Evolutionary conservation across 92 coral and sea anemone genomes (phyloP), one percentile per base, ranked within the genome.

Genomic region (Palythoa heliodiscus): DNA sequence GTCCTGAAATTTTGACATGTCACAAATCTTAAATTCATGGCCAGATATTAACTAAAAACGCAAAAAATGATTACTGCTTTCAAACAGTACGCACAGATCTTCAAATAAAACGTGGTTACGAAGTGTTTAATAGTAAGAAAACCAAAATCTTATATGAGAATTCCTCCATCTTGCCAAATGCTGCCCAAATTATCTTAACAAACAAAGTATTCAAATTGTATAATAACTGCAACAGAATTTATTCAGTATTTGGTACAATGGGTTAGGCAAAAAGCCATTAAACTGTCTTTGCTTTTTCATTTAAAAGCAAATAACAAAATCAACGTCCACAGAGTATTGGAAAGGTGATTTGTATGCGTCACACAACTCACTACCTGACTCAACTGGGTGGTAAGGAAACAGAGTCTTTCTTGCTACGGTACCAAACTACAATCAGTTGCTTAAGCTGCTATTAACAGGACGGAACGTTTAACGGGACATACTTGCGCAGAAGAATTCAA

Each of bases 261-360:
- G 11, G 43, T 35, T 43, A 29, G 81, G 81, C 81, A 76, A 53
- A 76, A 19, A 12, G 24, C 67, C 67, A 76, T 76, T 29, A 76
- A 15, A 15, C 22, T 25, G 4, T 72, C 68, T 76, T 52, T 76
- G 48, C 81, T 55, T 76, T 76, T 69, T 37, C 35, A 29, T 20
- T 19, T n/a, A 29, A 29, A 19, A n/a, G 29, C 37, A 64, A 64
- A 64, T 43, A 43, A 43, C 50, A 43, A 43, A 43, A 43, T 43
- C 50, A 43, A 43, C 50, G 50, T 43, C 5, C 50, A 5, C 9
- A 43, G 50, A 43, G 35, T 43, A 43, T 43, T 43, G 50, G 9
- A 43, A 43, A 43, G 5, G 9, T 5, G 50, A 43, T 43, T 43
- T 43, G 50, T 43, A 5, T 43, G 6, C 50, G 50, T 43, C 9